phyloP scores from a whole-genome alignment of 2,113 vertebrate species.

The Phocoena phocoena region DNA sequence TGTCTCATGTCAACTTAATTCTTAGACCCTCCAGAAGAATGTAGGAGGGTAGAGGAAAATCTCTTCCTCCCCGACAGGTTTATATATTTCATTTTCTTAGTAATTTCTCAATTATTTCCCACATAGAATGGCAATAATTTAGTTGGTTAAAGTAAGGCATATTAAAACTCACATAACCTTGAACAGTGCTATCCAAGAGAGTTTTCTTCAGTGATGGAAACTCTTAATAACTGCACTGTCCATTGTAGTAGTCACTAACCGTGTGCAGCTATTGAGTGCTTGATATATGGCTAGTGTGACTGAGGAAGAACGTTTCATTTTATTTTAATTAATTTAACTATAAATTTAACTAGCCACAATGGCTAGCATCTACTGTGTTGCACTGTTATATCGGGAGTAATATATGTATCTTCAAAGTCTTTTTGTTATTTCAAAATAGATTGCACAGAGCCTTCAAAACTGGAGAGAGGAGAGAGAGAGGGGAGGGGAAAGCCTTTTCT shows the following conservation, averaged over 20 bases:
- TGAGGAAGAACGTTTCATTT: not conserved
- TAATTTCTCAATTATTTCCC: not conserved
- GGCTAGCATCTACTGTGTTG: not conserved
- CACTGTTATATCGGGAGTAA: not conserved
- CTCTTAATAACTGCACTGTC: not conserved
- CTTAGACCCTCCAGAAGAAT: not conserved
- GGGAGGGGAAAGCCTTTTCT: not conserved
- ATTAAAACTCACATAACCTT: not conserved
- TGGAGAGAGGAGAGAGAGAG: not conserved
- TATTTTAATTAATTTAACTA: not conserved
- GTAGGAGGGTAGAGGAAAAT: not conserved
- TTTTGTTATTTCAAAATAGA: not conserved
- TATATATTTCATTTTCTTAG: not conserved
- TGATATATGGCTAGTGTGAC: not conserved
- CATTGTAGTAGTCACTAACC: not conserved
- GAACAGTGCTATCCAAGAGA: not conserved
- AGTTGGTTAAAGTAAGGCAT: not conserved
- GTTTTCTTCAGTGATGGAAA: not conserved
- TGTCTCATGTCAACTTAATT: not conserved
- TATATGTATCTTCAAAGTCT: not conserved
- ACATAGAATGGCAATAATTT: not conserved
- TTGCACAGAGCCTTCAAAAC: not conserved
- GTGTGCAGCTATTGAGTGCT: not conserved
- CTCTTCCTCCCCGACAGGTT: not conserved
- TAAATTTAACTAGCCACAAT: not conserved